Percentiles rank a stretch among this genome's conserved stretches.
Evolutionary conservation across 2,888 invertebrate species (phyloP).

Genomic region (Melanostoma mellinum): DNA sequence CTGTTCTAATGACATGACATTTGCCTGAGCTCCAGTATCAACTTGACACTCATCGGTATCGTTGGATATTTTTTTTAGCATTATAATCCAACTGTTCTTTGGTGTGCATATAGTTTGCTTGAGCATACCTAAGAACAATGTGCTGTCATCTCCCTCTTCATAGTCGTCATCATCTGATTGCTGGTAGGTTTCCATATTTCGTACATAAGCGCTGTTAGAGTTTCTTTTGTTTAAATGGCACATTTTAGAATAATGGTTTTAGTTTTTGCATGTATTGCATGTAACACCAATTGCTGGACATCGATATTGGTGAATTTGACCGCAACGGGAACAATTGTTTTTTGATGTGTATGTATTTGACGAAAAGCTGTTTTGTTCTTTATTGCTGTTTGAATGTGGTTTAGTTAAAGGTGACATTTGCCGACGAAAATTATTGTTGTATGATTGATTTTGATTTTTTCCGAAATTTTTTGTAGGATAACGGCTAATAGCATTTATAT

Average conservation of each 20-base stretch:
- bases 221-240: conserved; percentile 1
- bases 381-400: too few relatives aligned
- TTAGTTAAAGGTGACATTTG: too few relatives aligned
- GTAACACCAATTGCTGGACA: too few relatives aligned
- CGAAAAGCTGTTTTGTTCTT: too few relatives aligned
- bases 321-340: too few relatives aligned
- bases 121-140: neutral
- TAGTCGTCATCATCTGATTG: neutral
- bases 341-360: too few relatives aligned
- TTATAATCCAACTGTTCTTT: neutral
- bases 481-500: neutral
- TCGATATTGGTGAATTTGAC: neutral
- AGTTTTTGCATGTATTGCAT: too few relatives aligned
- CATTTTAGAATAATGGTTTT: neutral
- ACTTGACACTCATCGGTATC: neutral
- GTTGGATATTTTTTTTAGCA: neutral
- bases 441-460: neutral
- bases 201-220: neutral
- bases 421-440: neutral
- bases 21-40: conserved; percentile 1
- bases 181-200: too few relatives aligned
- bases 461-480: conserved; percentile 3
- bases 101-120: neutral
- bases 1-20: neutral
- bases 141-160: neutral